These are phyloP conservation scores for Perca flavescens DNA, from an alignment of 2,113 vertebrate genomes.

Conservation along the genomic window DNA sequence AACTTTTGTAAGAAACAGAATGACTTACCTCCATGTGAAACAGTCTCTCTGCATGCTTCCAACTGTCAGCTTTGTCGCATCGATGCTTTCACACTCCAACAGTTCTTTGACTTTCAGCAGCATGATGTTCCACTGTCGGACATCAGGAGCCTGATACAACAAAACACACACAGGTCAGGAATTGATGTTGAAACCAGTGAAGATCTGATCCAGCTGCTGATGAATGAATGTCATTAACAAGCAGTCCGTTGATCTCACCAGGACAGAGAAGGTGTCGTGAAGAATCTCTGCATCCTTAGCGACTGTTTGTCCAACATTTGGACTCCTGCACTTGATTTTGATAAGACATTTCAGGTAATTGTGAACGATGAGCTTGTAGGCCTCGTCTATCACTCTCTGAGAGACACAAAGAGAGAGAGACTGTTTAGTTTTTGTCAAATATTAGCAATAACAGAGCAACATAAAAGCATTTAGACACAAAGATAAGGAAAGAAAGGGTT, in stretches of 20 bases:
- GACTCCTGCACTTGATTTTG: slow-evolving; percentile 43
- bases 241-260: slow-evolving; percentile 57
- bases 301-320: slow-evolving; percentile 36
- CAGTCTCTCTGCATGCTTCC: not conserved
- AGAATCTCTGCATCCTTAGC: slow-evolving; percentile 45
- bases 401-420: not conserved
- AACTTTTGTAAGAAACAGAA: not conserved
- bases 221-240: not conserved
- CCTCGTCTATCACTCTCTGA: slow-evolving; percentile 63
- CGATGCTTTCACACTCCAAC: not conserved
- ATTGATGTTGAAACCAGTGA: not conserved
- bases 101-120: slow-evolving; percentile 57
- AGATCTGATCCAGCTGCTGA: not conserved
- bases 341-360: slow-evolving; percentile 69
- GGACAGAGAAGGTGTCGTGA: slow-evolving; percentile 1
- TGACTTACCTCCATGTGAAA: slow-evolving; percentile 50
- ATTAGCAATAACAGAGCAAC: not conserved
- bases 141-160: slow-evolving; percentile 54
- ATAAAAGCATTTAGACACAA: not conserved
- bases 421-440: not conserved
- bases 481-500: not conserved
- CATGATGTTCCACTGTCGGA: slow-evolving; percentile 11
- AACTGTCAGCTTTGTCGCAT: slow-evolving; percentile 37
- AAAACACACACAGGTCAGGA: not conserved
- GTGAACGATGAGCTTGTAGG: slow-evolving; percentile 43